Conservation (phyloP, 2,888 invertebrate genomes). For the Tetragonula carbonaria region DNA sequence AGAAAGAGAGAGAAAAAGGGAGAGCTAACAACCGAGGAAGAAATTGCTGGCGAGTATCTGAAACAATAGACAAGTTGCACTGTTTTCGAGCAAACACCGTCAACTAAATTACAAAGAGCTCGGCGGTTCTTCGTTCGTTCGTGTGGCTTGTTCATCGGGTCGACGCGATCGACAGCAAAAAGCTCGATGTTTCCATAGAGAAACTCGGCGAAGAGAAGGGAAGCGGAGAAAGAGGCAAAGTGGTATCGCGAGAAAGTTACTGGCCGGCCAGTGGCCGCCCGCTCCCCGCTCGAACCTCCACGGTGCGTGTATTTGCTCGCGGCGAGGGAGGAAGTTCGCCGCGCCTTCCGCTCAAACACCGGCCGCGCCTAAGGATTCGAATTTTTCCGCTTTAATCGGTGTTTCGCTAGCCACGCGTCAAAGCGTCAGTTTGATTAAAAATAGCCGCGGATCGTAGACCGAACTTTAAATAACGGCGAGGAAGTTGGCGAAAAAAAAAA, state of each 20-base stretch:
- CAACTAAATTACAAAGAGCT: constrained; percentile 10
- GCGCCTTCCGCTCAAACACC: constrained; percentile 53
- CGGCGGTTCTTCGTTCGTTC: constrained; percentile 4
- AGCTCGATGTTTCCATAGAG: constrained; percentile 30
- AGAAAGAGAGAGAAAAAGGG: neutral
- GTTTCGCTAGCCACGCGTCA: constrained; percentile 34
- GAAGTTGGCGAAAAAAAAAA: neutral
- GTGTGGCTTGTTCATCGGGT: neutral
- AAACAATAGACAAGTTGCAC: neutral
- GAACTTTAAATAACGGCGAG: constrained; percentile 44
- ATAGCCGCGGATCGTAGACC: constrained; percentile 19
- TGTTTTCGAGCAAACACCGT: neutral
- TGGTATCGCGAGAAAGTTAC: constrained; percentile 32
- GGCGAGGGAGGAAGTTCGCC: constrained; percentile 43
- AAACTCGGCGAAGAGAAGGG: neutral
- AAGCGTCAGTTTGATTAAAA: constrained; percentile 50
- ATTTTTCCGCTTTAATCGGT: constrained; percentile 48
- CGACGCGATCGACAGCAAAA: neutral
- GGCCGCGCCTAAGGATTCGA: constrained; percentile 50
- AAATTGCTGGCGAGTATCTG: neutral
- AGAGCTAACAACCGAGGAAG: neutral
- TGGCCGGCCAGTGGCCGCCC: too few relatives aligned
- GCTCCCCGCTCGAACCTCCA: constrained; percentile 10
- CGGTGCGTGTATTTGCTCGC: constrained; percentile 31
- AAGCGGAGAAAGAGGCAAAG: constrained; percentile 21